These are phyloP conservation scores for Cheilosia scutellata DNA, from an alignment of 2,888 invertebrate genomes.

Conservation along the genomic window DNA sequence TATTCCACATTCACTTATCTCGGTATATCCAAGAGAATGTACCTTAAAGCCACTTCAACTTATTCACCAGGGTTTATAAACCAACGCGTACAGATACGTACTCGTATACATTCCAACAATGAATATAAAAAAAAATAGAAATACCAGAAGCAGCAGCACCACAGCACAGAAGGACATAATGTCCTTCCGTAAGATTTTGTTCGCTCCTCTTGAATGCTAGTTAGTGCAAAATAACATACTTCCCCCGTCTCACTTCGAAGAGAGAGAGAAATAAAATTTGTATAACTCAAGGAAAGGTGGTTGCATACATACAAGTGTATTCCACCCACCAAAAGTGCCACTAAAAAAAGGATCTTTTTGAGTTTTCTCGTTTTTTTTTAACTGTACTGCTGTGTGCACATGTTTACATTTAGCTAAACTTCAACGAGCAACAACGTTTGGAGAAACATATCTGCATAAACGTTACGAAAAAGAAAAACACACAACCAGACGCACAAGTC, in stretches of 20 bases:
- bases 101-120: slow-evolving; percentile 14
- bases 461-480: neutral
- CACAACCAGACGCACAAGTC: neutral
- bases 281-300: slow-evolving; percentile 41
- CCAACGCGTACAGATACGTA: slow-evolving; percentile 8
- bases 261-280: slow-evolving; percentile 32
- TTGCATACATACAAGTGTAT: slow-evolving; percentile 23
- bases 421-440: slow-evolving; percentile 25
- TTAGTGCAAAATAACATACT: slow-evolving; percentile 60
- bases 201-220: slow-evolving; percentile 55
- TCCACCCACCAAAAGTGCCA: slow-evolving; percentile 62
- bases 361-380: slow-evolving; percentile 14
- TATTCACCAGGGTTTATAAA: slow-evolving; percentile 50
- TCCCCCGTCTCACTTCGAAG: neutral
- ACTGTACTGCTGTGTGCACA: slow-evolving; percentile 19
- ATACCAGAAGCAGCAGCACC: slow-evolving; percentile 21
- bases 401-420: slow-evolving; percentile 53
- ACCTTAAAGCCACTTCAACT: slow-evolving; percentile 55
- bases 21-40: slow-evolving; percentile 41
- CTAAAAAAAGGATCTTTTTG: slow-evolving; percentile 59
- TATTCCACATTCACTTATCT: slow-evolving; percentile 48
- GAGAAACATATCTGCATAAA: slow-evolving; percentile 22
- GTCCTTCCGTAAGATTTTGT: slow-evolving; percentile 61
- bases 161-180: slow-evolving; percentile 58
- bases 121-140: slow-evolving; percentile 11